These are phyloP conservation scores for Bradypus variegatus DNA, from an alignment of 2,797 vertebrate genomes.

Conservation along the genomic window DNA sequence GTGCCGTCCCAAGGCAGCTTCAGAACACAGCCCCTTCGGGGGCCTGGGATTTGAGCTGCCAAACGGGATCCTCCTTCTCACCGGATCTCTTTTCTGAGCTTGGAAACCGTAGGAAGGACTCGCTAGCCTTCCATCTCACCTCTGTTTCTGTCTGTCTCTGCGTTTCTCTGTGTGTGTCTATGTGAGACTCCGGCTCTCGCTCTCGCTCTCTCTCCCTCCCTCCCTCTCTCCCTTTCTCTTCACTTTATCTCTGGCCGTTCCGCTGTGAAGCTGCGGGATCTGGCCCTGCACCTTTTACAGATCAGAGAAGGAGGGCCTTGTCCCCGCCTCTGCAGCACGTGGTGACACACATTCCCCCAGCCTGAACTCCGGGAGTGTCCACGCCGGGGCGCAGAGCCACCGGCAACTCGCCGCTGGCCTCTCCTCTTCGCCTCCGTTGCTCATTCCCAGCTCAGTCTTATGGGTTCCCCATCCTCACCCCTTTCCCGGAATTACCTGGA, in stretches of 20 bases:
- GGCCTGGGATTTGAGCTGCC: not conserved
- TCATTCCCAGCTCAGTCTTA: not conserved
- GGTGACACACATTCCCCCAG: conserved; percentile 22
- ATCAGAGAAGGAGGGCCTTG: conserved; percentile 30
- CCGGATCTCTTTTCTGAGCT: not conserved
- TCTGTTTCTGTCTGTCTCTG: not conserved
- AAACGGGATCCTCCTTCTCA: not conserved
- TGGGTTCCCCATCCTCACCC: not conserved
- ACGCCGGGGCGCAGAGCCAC: not conserved
- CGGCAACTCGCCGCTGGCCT: not conserved
- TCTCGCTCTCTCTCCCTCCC: not conserved
- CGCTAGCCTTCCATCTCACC: conserved; percentile 40
- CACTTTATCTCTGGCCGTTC: not conserved
- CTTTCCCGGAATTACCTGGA: not conserved
- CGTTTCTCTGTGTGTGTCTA: not conserved
- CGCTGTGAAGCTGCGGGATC: not conserved
- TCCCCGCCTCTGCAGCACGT: conserved; percentile 43
- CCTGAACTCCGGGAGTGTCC: not conserved
- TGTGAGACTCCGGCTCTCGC: not conserved
- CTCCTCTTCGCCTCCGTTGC: not conserved
- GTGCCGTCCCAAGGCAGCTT: not conserved
- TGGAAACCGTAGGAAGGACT: not conserved
- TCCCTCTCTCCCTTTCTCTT: too few relatives aligned
- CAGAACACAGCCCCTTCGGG: not conserved
- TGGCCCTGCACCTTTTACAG: conserved; percentile 19